Evolutionary conservation across 2,888 invertebrate genomes (phyloP).

Genomic region (Disparrhopalites patrizii): DNA sequence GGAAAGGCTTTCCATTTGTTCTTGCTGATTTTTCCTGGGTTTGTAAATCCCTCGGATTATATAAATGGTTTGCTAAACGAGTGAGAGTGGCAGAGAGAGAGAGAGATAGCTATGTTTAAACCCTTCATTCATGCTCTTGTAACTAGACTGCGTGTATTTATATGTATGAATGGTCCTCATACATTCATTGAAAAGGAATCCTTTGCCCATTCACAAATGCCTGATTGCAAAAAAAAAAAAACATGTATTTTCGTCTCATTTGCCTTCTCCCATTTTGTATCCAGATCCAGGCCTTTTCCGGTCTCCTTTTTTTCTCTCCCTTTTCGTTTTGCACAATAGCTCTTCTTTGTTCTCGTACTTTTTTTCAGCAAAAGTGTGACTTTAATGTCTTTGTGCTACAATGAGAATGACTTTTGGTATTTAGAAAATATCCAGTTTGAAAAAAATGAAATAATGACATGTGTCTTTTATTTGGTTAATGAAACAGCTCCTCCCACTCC

Average conservation of each 20-base stretch:
- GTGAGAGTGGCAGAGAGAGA: no score
- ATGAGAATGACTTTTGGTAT: neutral
- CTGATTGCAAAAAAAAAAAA: neutral
- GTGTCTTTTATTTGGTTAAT: neutral
- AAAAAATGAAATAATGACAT: neutral
- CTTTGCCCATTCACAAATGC: neutral
- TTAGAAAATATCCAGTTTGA: neutral
- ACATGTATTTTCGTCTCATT: no score
- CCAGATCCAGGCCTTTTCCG: neutral
- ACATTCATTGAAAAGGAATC: neutral
- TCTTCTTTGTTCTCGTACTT: neutral
- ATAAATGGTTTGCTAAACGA: no score
- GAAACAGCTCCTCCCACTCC: conserved; percentile 60
- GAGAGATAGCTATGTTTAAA: no score
- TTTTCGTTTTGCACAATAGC: neutral
- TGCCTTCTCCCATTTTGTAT: neutral
- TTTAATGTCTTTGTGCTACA: neutral
- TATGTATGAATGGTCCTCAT: no score
- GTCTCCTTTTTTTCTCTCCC: conserved; percentile 4
- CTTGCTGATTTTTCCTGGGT: no score
- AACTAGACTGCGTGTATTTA: no score
- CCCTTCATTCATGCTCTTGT: no score
- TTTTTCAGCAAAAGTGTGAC: neutral
- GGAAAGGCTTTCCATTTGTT: no score
- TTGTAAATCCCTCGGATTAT: no score